A percentile compares a stretch with the other conserved stretches of the same genome.
phyloP scores from a whole-genome alignment of 2,797 vertebrate species.

The Clamator glandarius region DNA sequence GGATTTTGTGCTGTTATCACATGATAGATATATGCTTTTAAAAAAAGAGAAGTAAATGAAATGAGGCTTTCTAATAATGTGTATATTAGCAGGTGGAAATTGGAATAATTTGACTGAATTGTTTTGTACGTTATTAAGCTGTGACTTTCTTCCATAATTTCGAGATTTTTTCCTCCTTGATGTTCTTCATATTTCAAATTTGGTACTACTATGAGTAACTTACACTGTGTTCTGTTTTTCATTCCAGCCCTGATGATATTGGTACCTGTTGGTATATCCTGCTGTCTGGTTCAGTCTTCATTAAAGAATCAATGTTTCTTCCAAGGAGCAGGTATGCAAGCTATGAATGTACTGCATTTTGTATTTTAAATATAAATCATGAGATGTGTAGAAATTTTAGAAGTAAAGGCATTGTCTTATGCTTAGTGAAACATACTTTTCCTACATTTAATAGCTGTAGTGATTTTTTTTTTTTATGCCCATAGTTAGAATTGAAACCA shows the following conservation, averaged over 20 bases:
- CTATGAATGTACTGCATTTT: conserved; percentile 7
- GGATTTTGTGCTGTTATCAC: background rate
- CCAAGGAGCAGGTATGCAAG: conserved; percentile 93
- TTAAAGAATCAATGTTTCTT: conserved; percentile 99
- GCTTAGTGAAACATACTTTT: background rate
- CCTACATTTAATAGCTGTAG: background rate
- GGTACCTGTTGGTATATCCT: conserved; percentile 99
- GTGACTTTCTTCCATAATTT: background rate
- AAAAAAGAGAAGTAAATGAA: background rate
- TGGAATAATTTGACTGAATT: background rate
- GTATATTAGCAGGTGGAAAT: background rate
- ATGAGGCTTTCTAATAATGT: background rate
- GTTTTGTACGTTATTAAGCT: background rate
- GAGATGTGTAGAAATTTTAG: background rate
- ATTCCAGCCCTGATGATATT: conserved; percentile 94
- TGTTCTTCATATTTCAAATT: background rate
- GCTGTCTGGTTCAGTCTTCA: conserved; percentile 98
- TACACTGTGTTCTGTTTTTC: conserved; percentile 15
- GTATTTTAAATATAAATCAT: background rate
- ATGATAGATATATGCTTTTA: background rate
- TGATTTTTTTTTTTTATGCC: background rate
- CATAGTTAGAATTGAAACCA: background rate
- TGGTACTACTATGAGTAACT: background rate
- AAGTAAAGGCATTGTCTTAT: background rate
- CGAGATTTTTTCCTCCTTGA: background rate